Evolutionary conservation across 1,140 invertebrate genomes (phyloP).

Genomic region (Drosophila saltans): DNA sequence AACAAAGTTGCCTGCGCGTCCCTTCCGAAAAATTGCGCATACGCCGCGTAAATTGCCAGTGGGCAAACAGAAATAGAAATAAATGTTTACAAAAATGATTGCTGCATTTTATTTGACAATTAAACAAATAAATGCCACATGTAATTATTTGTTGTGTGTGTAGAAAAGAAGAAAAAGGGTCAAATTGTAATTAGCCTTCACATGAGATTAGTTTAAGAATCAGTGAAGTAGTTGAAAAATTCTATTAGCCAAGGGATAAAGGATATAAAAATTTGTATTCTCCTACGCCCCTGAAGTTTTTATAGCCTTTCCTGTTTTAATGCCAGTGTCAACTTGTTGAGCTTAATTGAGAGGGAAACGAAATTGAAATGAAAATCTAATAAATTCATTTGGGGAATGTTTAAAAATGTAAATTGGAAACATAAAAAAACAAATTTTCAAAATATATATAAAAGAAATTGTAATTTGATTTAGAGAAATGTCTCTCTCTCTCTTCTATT

Average conservation of each 20-base stretch:
- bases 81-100: slow-evolving; percentile 68
- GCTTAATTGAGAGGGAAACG: slow-evolving; percentile 1
- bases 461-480: slow-evolving; percentile 42
- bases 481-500: slow-evolving; percentile 15
- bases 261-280: neutral
- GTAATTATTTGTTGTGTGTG: slow-evolving; percentile 52
- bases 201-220: slow-evolving; percentile 48
- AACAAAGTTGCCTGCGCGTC: slow-evolving; percentile 29
- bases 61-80: slow-evolving; percentile 32
- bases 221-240: neutral
- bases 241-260: too few relatives aligned
- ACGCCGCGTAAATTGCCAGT: slow-evolving; percentile 56
- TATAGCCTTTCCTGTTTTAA: slow-evolving; percentile 33
- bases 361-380: slow-evolving; percentile 33
- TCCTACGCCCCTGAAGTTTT: neutral
- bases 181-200: slow-evolving; percentile 74
- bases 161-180: slow-evolving; percentile 27
- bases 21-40: slow-evolving; percentile 60
- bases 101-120: slow-evolving; percentile 64
- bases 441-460: slow-evolving; percentile 34
- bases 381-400: slow-evolving; percentile 47
- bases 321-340: slow-evolving; percentile 43
- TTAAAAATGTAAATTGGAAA: slow-evolving; percentile 48
- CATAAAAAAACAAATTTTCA: slow-evolving; percentile 12
- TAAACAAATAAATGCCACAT: slow-evolving; percentile 46